Conservation (phyloP, 2,888 invertebrate genomes). For the Acleris literana region DNA sequence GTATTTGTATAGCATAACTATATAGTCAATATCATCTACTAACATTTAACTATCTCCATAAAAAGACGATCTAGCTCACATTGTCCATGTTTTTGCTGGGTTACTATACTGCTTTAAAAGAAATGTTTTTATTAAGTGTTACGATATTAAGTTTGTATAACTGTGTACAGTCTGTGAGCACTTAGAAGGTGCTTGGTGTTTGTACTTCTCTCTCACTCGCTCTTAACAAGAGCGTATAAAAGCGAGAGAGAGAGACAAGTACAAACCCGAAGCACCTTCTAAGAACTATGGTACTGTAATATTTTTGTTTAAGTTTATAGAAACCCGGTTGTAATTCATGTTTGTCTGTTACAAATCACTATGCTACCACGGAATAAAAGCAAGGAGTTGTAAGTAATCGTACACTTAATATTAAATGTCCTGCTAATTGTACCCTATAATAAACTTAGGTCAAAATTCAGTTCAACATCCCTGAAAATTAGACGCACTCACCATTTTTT, state of each 20-base stretch:
- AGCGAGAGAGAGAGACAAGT: too few species aligned
- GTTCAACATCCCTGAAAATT: constrained; percentile 17
- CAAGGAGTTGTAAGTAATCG: constrained; percentile 81
- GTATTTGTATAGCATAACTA: too few species aligned
- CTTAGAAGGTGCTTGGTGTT: too few species aligned
- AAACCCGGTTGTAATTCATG: constrained; percentile 38
- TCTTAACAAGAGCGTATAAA: too few species aligned
- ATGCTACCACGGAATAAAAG: constrained; percentile 73
- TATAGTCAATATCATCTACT: too few species aligned
- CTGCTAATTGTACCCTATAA: constrained; percentile 9
- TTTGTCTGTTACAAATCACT: constrained; percentile 52
- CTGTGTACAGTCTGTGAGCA: too few species aligned
- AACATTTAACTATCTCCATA: too few species aligned
- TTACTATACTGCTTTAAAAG: constrained; percentile 9
- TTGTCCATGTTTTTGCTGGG: constrained; percentile 17
- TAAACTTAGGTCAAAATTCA: constrained; percentile 21
- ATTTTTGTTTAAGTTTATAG: constrained; percentile 20
- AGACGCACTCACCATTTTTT: constrained; percentile 34
- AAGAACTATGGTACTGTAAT: not conserved
- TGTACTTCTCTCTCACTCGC: too few species aligned
- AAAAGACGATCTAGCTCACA: not conserved
- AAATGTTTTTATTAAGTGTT: too few species aligned
- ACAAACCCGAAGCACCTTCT: too few species aligned
- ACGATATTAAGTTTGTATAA: too few species aligned
- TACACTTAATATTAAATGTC: constrained; percentile 30